Conservation (phyloP, 2,113 vertebrate species). For the Orientallactaga bullata region DNA sequence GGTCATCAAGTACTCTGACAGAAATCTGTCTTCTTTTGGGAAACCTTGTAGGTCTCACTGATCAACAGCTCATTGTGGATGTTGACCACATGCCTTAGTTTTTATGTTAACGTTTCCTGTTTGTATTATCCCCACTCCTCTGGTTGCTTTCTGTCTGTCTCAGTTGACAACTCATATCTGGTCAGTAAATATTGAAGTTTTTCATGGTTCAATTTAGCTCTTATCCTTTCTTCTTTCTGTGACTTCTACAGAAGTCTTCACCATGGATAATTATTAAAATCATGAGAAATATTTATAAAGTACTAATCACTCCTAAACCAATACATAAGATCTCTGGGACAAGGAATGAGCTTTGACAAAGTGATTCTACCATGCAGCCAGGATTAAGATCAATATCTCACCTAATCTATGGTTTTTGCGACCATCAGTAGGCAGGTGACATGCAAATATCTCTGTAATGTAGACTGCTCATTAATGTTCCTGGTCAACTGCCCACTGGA, state of each 20-base stretch:
- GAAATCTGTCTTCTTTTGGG: too few species aligned
- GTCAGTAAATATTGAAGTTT: neutral
- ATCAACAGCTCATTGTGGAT: too few species aligned
- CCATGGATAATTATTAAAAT: conserved; percentile 33
- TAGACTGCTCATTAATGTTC: neutral
- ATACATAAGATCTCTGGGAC: conserved; percentile 8
- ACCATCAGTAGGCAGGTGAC: neutral
- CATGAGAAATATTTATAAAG: conserved; percentile 7
- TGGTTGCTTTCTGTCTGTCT: neutral
- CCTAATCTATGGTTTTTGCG: neutral
- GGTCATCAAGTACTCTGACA: too few species aligned
- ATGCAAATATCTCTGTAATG: neutral
- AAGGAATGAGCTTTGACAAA: neutral
- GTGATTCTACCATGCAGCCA: neutral
- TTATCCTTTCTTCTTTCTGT: neutral
- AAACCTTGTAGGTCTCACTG: too few species aligned
- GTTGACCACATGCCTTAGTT: neutral
- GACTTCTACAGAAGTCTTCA: neutral
- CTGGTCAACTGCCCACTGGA: neutral
- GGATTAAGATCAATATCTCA: conserved; percentile 9
- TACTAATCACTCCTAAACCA: neutral
- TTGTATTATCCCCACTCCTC: neutral
- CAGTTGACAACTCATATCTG: neutral
- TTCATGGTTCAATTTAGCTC: conserved; percentile 23
- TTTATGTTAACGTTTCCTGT: too few species aligned